phyloP scores from a whole-genome alignment of 2,113 vertebrate genomes.

The Physeter macrocephalus region DNA sequence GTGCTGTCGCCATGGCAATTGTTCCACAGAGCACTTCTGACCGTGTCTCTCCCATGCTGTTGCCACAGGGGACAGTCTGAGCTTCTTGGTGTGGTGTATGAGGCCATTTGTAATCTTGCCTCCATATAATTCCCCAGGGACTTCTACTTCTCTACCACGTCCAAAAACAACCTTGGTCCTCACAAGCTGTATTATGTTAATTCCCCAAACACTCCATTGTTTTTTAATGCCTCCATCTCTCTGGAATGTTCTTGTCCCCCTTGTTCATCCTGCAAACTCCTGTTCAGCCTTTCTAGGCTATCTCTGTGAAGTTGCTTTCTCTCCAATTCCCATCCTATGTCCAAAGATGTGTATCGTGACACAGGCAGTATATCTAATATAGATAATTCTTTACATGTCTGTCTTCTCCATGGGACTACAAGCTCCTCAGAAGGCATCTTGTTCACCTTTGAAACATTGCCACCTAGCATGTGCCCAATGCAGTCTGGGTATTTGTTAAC shows the following conservation, averaged over 20 bases:
- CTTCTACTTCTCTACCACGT: background rate
- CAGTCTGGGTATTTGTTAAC: background rate
- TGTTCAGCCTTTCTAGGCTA: background rate
- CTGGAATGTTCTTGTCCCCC: background rate
- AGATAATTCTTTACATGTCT: background rate
- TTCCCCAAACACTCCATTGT: background rate
- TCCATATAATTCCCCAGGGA: background rate
- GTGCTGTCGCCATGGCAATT: rapidly evolving
- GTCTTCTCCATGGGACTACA: background rate
- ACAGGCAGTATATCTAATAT: background rate
- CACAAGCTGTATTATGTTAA: background rate
- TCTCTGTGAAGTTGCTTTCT: background rate
- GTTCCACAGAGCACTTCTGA: background rate
- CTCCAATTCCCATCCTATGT: background rate
- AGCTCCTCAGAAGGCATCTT: background rate
- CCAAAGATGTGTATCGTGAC: background rate
- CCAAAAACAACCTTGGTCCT: background rate
- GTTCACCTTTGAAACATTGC: background rate
- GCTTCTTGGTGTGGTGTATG: background rate
- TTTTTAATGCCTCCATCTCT: background rate
- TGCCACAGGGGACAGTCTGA: background rate
- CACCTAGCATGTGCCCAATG: background rate
- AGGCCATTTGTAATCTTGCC: background rate
- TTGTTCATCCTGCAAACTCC: background rate
- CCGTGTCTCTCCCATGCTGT: background rate